A percentile compares a stretch with the other conserved stretches of the same genome.
Evolutionary conservation across 2,888 invertebrate genomes (phyloP).

Genomic region (Cryptocephalus moraei): DNA sequence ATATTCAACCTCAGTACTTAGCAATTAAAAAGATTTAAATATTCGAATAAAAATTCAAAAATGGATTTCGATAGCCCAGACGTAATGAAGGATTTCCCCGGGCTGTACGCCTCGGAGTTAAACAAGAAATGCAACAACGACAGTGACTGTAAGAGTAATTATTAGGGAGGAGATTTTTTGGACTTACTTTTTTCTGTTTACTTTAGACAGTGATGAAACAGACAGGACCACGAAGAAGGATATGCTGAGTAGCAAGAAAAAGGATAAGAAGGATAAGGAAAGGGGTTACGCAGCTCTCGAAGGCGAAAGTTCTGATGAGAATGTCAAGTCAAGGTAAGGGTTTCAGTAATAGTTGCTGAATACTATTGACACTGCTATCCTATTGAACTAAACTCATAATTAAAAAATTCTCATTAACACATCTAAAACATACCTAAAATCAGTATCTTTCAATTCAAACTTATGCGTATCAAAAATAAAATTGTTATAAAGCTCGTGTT

Average conservation of each 20-base stretch:
- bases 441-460: too few species aligned
- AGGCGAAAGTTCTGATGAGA: constrained; percentile 88
- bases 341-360: not conserved
- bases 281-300: constrained; percentile 86
- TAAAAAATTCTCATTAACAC: not conserved
- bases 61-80: constrained; percentile 85
- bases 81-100: constrained; percentile 84
- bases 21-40: constrained; percentile 5
- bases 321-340: constrained; percentile 32
- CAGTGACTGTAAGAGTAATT: constrained; percentile 59
- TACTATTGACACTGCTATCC: not conserved
- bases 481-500: too few species aligned
- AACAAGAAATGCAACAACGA: constrained; percentile 64
- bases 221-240: constrained; percentile 75
- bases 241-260: constrained; percentile 66
- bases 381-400: not conserved
- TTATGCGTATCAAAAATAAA: too few species aligned
- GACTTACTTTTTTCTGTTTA: constrained; percentile 4
- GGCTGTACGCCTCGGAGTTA: constrained; percentile 72
- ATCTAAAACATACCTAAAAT: not conserved
- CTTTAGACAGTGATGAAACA: constrained; percentile 69
- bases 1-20: not conserved
- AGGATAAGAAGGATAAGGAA: constrained; percentile 76
- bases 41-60: constrained; percentile 7
- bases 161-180: constrained; percentile 1